These are phyloP conservation scores for Lepidocolaptes lacrymiger DNA, from an alignment of 2,797 vertebrate species.

Conservation along the genomic window DNA sequence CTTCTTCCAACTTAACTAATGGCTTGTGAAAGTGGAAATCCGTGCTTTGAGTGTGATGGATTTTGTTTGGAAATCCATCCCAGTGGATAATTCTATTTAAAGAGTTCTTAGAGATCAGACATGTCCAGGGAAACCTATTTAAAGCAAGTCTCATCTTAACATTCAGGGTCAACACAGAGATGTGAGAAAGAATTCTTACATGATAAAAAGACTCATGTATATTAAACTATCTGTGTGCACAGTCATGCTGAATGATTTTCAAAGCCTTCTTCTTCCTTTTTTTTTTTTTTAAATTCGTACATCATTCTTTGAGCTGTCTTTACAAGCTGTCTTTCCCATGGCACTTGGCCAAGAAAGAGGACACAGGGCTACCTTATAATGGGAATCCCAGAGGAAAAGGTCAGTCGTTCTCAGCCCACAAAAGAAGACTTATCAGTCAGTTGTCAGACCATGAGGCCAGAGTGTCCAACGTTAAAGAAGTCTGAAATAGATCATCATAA, in stretches of 20 bases:
- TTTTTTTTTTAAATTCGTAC: background rate
- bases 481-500: slow-evolving; percentile 29
- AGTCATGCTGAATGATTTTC: slow-evolving; percentile 61
- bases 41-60: background rate
- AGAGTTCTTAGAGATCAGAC: slow-evolving; percentile 9
- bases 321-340: slow-evolving; percentile 60
- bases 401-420: slow-evolving; percentile 62
- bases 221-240: background rate
- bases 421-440: slow-evolving; percentile 58
- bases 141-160: background rate
- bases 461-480: background rate
- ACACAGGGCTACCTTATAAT: background rate
- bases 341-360: slow-evolving; percentile 40
- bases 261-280: background rate
- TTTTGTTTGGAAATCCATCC: slow-evolving; percentile 69
- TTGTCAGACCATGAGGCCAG: slow-evolving; percentile 29
- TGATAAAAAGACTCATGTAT: slow-evolving; percentile 1
- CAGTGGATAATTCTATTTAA: slow-evolving; percentile 41
- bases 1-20: slow-evolving; percentile 67
- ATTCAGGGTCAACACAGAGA: background rate
- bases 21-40: slow-evolving; percentile 42
- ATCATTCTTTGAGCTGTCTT: slow-evolving; percentile 38
- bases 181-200: background rate
- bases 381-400: slow-evolving; percentile 58
- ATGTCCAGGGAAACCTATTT: background rate